Percentiles rank a stretch among this genome's conserved stretches.
These are phyloP conservation scores for Hipparchia semele DNA, from an alignment of 2,888 invertebrate genomes.

Conservation along the genomic window DNA sequence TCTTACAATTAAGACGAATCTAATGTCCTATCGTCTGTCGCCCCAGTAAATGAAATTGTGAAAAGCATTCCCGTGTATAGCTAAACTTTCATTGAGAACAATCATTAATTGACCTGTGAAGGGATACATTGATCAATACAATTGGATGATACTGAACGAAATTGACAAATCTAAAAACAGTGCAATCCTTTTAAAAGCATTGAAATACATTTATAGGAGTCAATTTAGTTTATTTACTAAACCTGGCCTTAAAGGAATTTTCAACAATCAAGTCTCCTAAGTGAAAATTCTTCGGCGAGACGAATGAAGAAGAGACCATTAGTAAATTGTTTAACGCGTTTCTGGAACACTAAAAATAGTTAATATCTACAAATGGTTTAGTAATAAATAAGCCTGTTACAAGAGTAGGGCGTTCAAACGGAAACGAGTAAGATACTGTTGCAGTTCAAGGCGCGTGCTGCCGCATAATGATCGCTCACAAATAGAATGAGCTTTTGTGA, in stretches of 20 bases:
- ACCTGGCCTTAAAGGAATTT: neutral
- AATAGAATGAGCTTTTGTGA: conserved; percentile 71
- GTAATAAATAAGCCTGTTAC: conserved; percentile 51
- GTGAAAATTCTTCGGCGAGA: neutral
- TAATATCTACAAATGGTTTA: conserved; percentile 57
- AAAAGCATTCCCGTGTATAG: neutral
- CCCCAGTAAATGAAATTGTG: no score
- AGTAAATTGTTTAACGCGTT: neutral
- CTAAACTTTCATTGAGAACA: neutral
- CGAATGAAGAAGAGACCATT: neutral
- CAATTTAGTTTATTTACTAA: neutral
- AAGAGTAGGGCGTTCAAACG: conserved; percentile 64
- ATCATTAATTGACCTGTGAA: neutral
- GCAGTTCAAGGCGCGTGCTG: conserved; percentile 76
- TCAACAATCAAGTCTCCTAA: neutral
- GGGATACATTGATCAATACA: neutral
- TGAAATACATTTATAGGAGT: no score
- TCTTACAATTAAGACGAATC: no score
- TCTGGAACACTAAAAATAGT: conserved; percentile 24
- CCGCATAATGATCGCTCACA: conserved; percentile 77
- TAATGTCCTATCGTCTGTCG: no score
- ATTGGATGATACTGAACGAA: neutral
- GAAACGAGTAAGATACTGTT: conserved; percentile 76
- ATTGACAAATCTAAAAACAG: neutral
- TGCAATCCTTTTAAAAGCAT: no score